Conservation (phyloP, 1,140 invertebrate species). For the Drosophila arawakana region DNA sequence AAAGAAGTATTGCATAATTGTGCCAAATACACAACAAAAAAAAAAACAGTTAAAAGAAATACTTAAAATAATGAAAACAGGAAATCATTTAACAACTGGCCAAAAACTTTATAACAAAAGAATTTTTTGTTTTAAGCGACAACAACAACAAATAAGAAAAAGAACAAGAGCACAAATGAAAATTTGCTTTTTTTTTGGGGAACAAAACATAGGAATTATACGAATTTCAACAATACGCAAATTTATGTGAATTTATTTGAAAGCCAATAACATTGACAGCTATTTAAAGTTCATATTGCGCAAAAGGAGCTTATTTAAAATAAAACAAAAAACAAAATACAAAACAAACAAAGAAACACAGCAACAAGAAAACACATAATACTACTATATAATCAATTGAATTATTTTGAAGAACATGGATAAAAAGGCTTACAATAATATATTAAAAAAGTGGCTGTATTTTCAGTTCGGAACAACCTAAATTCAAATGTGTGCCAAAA, state of each 20-base stretch:
- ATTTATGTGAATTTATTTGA: conserved; percentile 46
- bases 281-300: conserved; percentile 51
- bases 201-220: conserved; percentile 84
- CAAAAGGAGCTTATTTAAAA: conserved; percentile 75
- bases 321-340: conserved; percentile 22
- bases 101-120: conserved; percentile 39
- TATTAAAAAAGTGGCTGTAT: conserved; percentile 33
- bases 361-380: conserved; percentile 27
- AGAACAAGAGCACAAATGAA: conserved; percentile 56
- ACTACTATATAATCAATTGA: conserved; percentile 14
- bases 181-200: conserved; percentile 76
- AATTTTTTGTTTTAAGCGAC: conserved; percentile 43
- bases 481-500: conserved; percentile 38
- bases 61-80: conserved; percentile 16
- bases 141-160: conserved; percentile 18
- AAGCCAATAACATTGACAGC: conserved; percentile 39
- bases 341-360: conserved; percentile 21
- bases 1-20: conserved; percentile 50
- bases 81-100: conserved; percentile 54
- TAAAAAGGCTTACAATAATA: conserved; percentile 32
- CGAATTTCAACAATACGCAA: conserved; percentile 74
- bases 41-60: conserved; percentile 33
- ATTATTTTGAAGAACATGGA: conserved; percentile 10
- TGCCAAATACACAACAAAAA: conserved; percentile 37
- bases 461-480: conserved; percentile 28